These are phyloP conservation scores for Mormyrus iriodes DNA, from an alignment of 2,113 vertebrate species.

Conservation along the genomic window DNA sequence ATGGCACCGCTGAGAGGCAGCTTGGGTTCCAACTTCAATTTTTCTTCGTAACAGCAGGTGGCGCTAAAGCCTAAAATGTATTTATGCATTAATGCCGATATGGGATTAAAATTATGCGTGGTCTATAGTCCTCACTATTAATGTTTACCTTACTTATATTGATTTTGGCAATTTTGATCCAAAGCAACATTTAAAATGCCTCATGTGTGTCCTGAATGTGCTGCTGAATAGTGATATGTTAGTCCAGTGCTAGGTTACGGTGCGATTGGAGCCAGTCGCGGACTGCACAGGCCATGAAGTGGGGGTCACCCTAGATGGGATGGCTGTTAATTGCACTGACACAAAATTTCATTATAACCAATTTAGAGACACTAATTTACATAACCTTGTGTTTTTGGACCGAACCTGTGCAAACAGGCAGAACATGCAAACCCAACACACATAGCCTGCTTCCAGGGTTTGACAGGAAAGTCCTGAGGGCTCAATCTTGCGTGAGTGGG, in stretches of 20 bases:
- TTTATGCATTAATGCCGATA: neutral
- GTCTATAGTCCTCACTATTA: neutral
- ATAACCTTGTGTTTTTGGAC: neutral
- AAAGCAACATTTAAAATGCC: neutral
- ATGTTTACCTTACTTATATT: neutral
- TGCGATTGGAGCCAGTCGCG: neutral
- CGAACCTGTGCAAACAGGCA: neutral
- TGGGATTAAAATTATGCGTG: neutral
- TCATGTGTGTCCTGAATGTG: neutral
- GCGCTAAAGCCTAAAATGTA: neutral
- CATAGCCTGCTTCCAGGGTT: neutral
- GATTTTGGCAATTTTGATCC: neutral
- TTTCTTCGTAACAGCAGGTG: neutral
- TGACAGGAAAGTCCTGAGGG: neutral
- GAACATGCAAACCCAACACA: neutral
- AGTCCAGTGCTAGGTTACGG: neutral
- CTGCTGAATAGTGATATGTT: too few relatives aligned
- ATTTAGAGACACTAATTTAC: neutral
- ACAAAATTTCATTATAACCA: neutral
- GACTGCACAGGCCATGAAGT: neutral
- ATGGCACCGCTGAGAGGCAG: neutral
- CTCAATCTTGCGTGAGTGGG: neutral
- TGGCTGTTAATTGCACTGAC: neutral
- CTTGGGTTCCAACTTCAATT: neutral
- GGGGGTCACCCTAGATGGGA: neutral